A percentile compares a stretch with the other conserved stretches of the same genome.
Conservation (phyloP, 2,113 vertebrate species). For the Pionites leucogaster region DNA sequence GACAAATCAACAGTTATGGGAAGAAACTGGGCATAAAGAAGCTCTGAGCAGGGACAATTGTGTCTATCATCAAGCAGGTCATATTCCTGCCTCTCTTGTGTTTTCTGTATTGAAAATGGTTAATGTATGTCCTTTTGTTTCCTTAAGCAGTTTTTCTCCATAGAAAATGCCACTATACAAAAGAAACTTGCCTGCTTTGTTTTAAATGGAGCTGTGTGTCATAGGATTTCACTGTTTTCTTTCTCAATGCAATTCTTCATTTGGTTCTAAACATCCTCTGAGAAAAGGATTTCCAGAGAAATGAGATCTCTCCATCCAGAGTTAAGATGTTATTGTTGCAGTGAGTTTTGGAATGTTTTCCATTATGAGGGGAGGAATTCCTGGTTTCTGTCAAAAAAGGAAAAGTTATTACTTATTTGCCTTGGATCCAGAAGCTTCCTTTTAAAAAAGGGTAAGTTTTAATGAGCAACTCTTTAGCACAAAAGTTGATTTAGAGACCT, state of each 20-base stretch:
- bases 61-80: neutral
- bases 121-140: neutral
- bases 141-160: neutral
- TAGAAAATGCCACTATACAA: neutral
- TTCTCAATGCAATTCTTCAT: neutral
- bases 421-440: neutral
- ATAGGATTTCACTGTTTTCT: neutral
- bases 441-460: neutral
- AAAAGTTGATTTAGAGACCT: neutral
- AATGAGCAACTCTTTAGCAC: neutral
- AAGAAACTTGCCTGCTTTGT: neutral
- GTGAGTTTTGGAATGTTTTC: conserved; percentile 8
- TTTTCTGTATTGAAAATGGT: neutral
- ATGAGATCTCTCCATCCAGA: neutral
- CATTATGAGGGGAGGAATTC: neutral
- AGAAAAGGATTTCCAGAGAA: conserved; percentile 21
- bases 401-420: neutral
- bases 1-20: neutral
- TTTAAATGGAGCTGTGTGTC: neutral
- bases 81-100: neutral
- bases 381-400: neutral
- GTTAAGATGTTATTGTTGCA: neutral
- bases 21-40: conserved; percentile 3
- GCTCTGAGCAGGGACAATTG: neutral
- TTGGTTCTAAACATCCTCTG: neutral